Evolutionary conservation across 2,113 vertebrate species (phyloP).

Genomic region (Isichthys henryi): DNA sequence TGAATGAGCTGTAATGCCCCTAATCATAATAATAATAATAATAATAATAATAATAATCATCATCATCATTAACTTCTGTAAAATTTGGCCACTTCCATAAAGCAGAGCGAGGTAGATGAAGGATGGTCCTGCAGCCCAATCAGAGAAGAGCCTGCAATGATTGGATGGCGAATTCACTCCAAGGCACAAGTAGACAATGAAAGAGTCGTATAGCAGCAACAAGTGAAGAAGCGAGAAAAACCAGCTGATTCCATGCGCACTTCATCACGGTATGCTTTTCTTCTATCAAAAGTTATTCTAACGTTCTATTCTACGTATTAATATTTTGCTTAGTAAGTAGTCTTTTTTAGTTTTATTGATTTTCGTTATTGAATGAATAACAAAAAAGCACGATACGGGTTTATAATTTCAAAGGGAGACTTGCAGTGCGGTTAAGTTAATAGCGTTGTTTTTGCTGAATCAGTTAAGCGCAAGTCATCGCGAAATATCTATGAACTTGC

Average conservation of each 20-base stretch:
- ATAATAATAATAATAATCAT: not conserved
- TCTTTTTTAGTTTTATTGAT: not conserved
- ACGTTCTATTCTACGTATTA: not conserved
- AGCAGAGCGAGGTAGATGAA: not conserved
- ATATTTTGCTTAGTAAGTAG: not conserved
- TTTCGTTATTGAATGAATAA: not conserved
- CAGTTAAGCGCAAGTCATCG: not conserved
- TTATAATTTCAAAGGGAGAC: not conserved
- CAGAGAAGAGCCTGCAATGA: not conserved
- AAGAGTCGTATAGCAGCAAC: not conserved
- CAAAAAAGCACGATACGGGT: not conserved
- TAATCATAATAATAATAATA: conserved; percentile 1
- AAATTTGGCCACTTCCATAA: not conserved
- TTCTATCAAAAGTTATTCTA: not conserved
- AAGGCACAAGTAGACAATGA: not conserved
- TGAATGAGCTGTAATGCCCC: not conserved
- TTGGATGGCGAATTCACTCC: not conserved
- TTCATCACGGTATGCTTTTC: not conserved
- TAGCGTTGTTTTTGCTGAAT: not conserved
- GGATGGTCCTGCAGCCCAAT: not conserved
- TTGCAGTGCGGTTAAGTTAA: not conserved
- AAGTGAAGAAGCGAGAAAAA: not conserved
- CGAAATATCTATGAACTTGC: not conserved
- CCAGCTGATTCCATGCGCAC: not conserved
- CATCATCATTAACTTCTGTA: not conserved